Evolutionary conservation across 1,140 invertebrate genomes (phyloP).

Genomic region (Ceratina calcarata): DNA sequence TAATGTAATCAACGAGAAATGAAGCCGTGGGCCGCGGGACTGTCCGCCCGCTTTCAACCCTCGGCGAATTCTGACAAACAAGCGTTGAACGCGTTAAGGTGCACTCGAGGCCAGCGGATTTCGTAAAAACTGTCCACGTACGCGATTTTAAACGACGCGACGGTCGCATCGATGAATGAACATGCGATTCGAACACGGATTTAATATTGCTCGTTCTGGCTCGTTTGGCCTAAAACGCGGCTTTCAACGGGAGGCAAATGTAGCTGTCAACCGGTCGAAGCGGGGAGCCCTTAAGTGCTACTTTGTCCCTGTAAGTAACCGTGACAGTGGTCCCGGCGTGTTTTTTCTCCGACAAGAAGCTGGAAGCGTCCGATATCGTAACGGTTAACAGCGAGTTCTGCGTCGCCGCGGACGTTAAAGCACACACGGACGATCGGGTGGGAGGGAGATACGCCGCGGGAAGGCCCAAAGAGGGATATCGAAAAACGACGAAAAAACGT

Average conservation of each 20-base stretch:
- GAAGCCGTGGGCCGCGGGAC: background rate
- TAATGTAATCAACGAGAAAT: constrained; percentile 27
- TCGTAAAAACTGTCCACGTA: too few relatives aligned
- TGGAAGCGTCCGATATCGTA: constrained; percentile 32
- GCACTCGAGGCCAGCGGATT: too few relatives aligned
- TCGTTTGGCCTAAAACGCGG: background rate
- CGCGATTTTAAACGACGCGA: too few relatives aligned
- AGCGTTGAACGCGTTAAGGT: too few relatives aligned
- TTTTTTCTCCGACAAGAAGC: constrained; percentile 12
- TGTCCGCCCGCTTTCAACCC: too few relatives aligned
- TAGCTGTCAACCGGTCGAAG: background rate
- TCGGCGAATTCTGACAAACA: too few relatives aligned
- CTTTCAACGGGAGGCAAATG: constrained; percentile 4
- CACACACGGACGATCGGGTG: background rate
- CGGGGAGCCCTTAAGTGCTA: constrained; percentile 9
- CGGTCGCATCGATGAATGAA: too few relatives aligned
- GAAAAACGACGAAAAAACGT: constrained; percentile 50
- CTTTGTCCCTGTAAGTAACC: constrained; percentile 17
- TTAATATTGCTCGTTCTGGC: too few relatives aligned
- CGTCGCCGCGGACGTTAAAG: constrained; percentile 28
- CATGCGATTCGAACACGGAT: too few relatives aligned
- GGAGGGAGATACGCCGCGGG: background rate
- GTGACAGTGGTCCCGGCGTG: background rate
- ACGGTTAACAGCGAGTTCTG: constrained; percentile 25
- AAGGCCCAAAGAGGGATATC: constrained; percentile 49